phyloP scores from a whole-genome alignment of 2,888 invertebrate species.

The Incurvaria masculella region DNA sequence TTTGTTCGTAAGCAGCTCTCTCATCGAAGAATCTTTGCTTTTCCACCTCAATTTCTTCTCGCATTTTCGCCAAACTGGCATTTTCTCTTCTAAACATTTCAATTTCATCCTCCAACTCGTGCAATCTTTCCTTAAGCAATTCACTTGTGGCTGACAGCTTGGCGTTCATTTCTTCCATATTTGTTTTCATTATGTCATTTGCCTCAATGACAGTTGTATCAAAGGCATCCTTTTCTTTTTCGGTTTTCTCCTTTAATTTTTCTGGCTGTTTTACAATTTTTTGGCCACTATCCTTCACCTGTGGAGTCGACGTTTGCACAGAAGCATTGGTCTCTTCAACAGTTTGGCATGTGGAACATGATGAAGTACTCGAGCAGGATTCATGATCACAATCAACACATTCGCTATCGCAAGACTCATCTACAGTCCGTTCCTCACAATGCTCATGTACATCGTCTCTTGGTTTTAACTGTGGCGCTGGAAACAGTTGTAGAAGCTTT shows the following conservation, averaged over 20 bases:
- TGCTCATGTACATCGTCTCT: slow-evolving; percentile 16
- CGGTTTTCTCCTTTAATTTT: slow-evolving; percentile 17
- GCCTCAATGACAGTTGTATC: slow-evolving; percentile 29
- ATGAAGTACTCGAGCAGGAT: slow-evolving; percentile 32
- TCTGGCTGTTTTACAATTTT: not conserved
- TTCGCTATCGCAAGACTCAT: slow-evolving; percentile 29
- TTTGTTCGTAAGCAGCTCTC: slow-evolving; percentile 54
- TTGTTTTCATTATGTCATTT: slow-evolving; percentile 31
- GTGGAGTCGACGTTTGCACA: slow-evolving; percentile 13
- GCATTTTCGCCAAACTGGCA: slow-evolving; percentile 47
- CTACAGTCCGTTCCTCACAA: slow-evolving; percentile 8
- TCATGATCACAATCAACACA: slow-evolving; percentile 36
- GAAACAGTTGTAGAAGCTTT: slow-evolving; percentile 31
- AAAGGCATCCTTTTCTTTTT: slow-evolving; percentile 15
- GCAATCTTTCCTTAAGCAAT: slow-evolving; percentile 57
- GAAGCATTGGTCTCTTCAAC: slow-evolving; percentile 21
- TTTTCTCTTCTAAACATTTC: slow-evolving; percentile 53
- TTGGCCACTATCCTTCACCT: not conserved
- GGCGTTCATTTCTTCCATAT: slow-evolving; percentile 44
- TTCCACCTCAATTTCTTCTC: slow-evolving; percentile 60
- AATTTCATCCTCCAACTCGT: slow-evolving; percentile 64
- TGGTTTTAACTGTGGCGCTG: slow-evolving; percentile 24
- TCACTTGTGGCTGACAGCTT: slow-evolving; percentile 56
- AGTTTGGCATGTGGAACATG: slow-evolving; percentile 42
- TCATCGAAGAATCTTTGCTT: slow-evolving; percentile 61